Base-by-base conservation (phyloP, 2,888 invertebrate species). In the Anthophora plumipes region DNA sequence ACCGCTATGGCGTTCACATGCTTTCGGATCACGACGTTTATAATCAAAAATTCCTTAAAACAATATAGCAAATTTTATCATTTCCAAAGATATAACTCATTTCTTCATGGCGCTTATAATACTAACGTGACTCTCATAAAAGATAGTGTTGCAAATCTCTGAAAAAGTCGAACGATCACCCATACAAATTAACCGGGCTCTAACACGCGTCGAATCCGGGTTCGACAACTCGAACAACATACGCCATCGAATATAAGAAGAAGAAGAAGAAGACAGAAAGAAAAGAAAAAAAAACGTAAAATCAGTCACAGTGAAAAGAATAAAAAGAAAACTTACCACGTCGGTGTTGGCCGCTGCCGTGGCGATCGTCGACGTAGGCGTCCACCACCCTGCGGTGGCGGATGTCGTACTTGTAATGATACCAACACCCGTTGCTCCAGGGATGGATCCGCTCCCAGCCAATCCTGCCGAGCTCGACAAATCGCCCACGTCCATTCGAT, bases 401-500 rank as follows among this genome's bases (percentile, higher is more conserved):
- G 85, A 89, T 64, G 85, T 88, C 77, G 88, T 86, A 72, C 84
- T 89, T 72, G 86, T 87, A 74, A 88, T 88, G 84, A 89, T 83
- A 85, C 90, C 90, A 85, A 90, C 88, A 86, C 90, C 89, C 85
- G 91, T 88, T 84, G 89, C 88, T 85, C 89, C 90, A 87, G 90
- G 90, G 88, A 91, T 91, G 89, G 91, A 88, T 87, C 91, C 90
- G 87, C 89, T 90, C 86, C 91, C 90, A 86, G 90, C 90, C 89
- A 90, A 88, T 86, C 88, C 90, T 81, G 85, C 89, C 77, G 87
- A 86, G 85, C 88, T 90, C 84, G 91, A 86, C 84, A 90, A 84
- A 85, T 92, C 92, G 82, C 91, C 91, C 89, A 92, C 91, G 90
- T 92, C 92, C 92, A 92, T 92, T 89, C 92, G 92, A 90, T 86